These are phyloP conservation scores for Sitophilus oryzae DNA, from an alignment of 1,140 invertebrate genomes.

Conservation along the genomic window DNA sequence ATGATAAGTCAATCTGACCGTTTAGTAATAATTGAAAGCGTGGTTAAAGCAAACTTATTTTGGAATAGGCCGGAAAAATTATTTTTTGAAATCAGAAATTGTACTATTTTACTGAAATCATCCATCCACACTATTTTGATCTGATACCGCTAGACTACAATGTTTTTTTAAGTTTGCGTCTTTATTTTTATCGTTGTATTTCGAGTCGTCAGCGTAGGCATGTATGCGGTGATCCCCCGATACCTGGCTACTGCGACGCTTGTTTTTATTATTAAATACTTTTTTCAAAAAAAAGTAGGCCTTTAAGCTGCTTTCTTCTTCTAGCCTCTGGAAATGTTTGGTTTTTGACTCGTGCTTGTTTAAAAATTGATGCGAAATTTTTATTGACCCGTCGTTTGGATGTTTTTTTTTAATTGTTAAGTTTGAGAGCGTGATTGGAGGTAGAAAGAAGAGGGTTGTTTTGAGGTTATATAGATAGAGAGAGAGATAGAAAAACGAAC, in stretches of 20 bases:
- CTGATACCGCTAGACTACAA: too few relatives aligned
- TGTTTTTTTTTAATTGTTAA: background rate
- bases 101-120: too few relatives aligned
- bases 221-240: conserved; percentile 5
- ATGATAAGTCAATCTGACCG: too few relatives aligned
- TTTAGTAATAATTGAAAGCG: too few relatives aligned
- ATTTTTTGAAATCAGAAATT: too few relatives aligned
- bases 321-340: too few relatives aligned
- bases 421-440: background rate
- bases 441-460: background rate
- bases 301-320: background rate
- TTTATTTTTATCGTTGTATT: background rate
- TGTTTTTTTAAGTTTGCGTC: background rate
- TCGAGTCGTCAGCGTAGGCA: background rate
- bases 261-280: conserved; percentile 17
- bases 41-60: too few relatives aligned
- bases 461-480: background rate
- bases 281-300: background rate
- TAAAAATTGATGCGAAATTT: background rate
- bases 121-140: too few relatives aligned
- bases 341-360: background rate
- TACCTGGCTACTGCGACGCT: conserved; percentile 12
- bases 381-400: background rate
- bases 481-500: background rate
- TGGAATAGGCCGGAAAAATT: too few relatives aligned